Percentiles rank a stretch among this genome's conserved stretches.
phyloP scores from a whole-genome alignment of 2,888 invertebrate genomes.

The Drosophila pegasa region DNA sequence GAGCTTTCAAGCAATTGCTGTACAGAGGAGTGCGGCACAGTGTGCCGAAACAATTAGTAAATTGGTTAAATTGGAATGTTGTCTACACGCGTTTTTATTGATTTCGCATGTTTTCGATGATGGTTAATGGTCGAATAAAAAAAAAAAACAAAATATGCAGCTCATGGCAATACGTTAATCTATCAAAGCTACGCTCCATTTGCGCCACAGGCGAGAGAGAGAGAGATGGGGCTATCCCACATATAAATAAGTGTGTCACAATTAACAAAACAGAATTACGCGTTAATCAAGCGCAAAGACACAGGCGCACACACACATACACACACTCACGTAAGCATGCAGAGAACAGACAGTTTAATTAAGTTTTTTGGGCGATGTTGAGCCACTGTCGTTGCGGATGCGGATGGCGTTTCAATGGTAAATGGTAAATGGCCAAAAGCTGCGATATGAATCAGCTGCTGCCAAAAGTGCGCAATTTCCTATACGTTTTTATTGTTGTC shows the following conservation, averaged over 20 bases:
- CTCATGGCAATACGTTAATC: conserved; percentile 62
- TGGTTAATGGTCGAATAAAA: conserved; percentile 20
- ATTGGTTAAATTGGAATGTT: conserved; percentile 51
- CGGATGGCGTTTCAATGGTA: conserved; percentile 46
- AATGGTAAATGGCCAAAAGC: conserved; percentile 65
- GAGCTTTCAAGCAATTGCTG: conserved; percentile 19
- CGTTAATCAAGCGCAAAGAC: conserved; percentile 76
- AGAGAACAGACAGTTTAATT: conserved; percentile 58
- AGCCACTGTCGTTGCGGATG: conserved; percentile 54
- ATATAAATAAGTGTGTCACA: conserved; percentile 68
- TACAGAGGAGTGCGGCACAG: conserved; percentile 9
- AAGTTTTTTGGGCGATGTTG: conserved; percentile 36
- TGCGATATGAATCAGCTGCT: conserved; percentile 73
- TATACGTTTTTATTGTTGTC: conserved; percentile 29
- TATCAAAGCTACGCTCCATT: conserved; percentile 74
- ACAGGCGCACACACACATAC: conserved; percentile 2
- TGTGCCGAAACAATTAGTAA: conserved; percentile 40
- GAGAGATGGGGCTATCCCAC: conserved; percentile 3
- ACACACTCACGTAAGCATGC: background rate
- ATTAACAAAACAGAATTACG: conserved; percentile 73
- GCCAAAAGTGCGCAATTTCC: conserved; percentile 67
- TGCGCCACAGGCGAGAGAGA: conserved; percentile 30
- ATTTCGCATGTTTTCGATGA: conserved; percentile 54
- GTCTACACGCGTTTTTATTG: conserved; percentile 55
- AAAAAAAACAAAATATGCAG: conserved; percentile 14